Evolutionary conservation across 1,140 invertebrate species (phyloP).

Genomic region (Phymastichus coffea): DNA sequence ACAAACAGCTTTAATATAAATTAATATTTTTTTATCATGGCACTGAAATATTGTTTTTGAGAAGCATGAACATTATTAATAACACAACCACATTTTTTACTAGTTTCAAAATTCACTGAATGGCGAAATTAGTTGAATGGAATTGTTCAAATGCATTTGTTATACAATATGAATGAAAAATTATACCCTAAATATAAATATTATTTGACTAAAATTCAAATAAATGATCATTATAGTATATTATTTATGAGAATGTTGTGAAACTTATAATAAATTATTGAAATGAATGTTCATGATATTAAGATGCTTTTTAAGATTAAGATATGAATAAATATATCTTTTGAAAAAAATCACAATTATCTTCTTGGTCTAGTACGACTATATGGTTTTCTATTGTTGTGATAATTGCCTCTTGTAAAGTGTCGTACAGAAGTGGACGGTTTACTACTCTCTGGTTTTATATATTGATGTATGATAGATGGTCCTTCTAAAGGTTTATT

Average conservation of each 20-base stretch:
- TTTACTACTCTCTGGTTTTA: slow-evolving; percentile 55
- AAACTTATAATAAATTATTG: slow-evolving; percentile 15
- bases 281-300: slow-evolving; percentile 13
- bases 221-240: neutral
- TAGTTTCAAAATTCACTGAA: slow-evolving; percentile 5
- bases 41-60: slow-evolving; percentile 6
- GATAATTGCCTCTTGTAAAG: slow-evolving; percentile 39
- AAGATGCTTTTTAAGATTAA: slow-evolving; percentile 6
- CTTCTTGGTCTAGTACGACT: slow-evolving; percentile 49
- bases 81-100: neutral
- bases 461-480: slow-evolving; percentile 68
- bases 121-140: slow-evolving; percentile 17
- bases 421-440: slow-evolving; percentile 50
- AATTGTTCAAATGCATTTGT: slow-evolving; percentile 24
- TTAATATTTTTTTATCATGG: slow-evolving; percentile 5
- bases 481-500: slow-evolving; percentile 67
- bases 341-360: slow-evolving; percentile 42
- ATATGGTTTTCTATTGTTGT: slow-evolving; percentile 50
- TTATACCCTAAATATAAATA: slow-evolving; percentile 32
- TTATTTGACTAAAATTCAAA: slow-evolving; percentile 23
- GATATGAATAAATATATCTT: slow-evolving; percentile 16
- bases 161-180: slow-evolving; percentile 12
- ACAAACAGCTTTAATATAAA: slow-evolving; percentile 9
- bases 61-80: neutral
- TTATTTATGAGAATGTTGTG: slow-evolving; percentile 3